phyloP scores from a whole-genome alignment of 2,888 invertebrate genomes.

The Rhamnusium bicolor region DNA sequence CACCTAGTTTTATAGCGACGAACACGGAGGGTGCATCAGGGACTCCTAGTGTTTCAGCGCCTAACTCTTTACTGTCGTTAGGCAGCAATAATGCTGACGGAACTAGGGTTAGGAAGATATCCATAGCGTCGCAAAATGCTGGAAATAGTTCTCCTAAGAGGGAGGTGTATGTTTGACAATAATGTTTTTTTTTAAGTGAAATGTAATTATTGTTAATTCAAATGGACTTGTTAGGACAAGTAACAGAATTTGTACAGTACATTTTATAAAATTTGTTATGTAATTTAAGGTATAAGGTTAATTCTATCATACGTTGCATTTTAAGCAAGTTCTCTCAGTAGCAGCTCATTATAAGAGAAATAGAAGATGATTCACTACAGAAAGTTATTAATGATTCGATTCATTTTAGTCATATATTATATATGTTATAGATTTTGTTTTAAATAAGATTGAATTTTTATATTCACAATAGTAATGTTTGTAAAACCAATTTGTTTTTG shows the following conservation, averaged over 20 bases:
- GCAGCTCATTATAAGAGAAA: not conserved
- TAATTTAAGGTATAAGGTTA: not conserved
- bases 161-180: constrained; percentile 74
- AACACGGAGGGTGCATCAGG: not conserved
- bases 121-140: constrained; percentile 68
- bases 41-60: constrained; percentile 57
- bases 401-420: too few relatives aligned
- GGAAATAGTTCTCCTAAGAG: constrained; percentile 69
- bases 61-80: constrained; percentile 57
- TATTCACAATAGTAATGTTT: too few relatives aligned
- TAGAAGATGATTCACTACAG: too few relatives aligned
- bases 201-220: not conserved
- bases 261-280: not conserved
- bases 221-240: not conserved
- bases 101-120: constrained; percentile 70
- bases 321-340: not conserved
- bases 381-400: too few relatives aligned
- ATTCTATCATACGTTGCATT: too few relatives aligned
- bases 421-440: too few relatives aligned
- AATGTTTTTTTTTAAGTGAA: not conserved
- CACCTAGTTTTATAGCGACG: constrained; percentile 7
- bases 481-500: too few relatives aligned
- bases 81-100: constrained; percentile 47
- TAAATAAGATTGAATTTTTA: too few relatives aligned
- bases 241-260: not conserved